These are phyloP conservation scores for Fabriciana adippe DNA, from an alignment of 2,888 invertebrate species.

Conservation along the genomic window DNA sequence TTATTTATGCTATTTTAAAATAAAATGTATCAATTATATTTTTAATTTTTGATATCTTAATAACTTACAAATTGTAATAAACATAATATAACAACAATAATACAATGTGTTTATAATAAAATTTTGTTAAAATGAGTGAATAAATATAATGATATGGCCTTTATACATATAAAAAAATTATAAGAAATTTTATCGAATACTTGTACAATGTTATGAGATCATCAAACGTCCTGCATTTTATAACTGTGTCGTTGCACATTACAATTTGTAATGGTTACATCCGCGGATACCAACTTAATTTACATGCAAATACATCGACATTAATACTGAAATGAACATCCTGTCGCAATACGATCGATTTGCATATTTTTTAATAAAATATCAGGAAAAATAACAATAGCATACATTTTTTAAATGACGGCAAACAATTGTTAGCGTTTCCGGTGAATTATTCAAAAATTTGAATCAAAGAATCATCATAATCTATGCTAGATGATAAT, in stretches of 20 bases:
- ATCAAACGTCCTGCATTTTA: conserved; percentile 56
- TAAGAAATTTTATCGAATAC: conserved; percentile 36
- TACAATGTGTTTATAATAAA: conserved; percentile 17
- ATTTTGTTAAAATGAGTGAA: conserved; percentile 19
- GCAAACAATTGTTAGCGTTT: conserved; percentile 71
- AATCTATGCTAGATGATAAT: conserved; percentile 66
- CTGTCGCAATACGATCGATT: conserved; percentile 75
- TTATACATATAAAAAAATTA: conserved; percentile 27
- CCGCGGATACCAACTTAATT: conserved; percentile 73
- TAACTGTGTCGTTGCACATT: conserved; percentile 64
- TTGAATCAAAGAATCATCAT: conserved; percentile 69
- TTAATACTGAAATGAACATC: conserved; percentile 79
- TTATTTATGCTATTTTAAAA: neutral
- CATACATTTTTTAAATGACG: conserved; percentile 64
- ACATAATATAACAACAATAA: conserved; percentile 14
- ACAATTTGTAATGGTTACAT: conserved; percentile 74
- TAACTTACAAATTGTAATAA: conserved; percentile 17
- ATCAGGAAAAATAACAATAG: conserved; percentile 72
- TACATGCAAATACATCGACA: conserved; percentile 77
- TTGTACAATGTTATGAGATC: conserved; percentile 38
- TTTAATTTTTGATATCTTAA: too few relatives aligned
- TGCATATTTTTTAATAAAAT: conserved; percentile 81
- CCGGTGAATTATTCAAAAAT: conserved; percentile 79
- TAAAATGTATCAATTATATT: too few relatives aligned
- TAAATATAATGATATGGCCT: conserved; percentile 18